Base-by-base conservation (phyloP, 2,113 vertebrate species). In the Hemibagrus wyckioides region DNA sequence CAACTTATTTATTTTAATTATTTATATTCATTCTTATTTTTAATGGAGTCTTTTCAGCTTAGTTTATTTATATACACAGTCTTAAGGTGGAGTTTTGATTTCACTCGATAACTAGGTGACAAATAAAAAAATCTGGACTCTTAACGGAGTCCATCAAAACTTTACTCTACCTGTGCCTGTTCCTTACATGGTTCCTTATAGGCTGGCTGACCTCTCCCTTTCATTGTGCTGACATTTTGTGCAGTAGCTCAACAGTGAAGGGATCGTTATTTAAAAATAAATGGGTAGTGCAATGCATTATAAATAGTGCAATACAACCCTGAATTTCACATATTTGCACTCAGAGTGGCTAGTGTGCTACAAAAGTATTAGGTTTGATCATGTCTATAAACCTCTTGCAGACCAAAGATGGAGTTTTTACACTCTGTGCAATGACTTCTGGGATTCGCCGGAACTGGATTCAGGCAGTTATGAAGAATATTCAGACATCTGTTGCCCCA, bases 371-470 rank as follows among this genome's bases (percentile, higher is more conserved):
- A 14, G 44, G 11, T 75, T 75, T 28, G 54, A 59, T 80, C 77
- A 36, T 80, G 77, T 57, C 41, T 69, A 0, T 81, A 33, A 36
- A 0, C 84, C 10, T 91, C 1, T 86, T 39, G 75, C 89, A 99
- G 98, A 97, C 95, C 0, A 97, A 96, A 92, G 96, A 97, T 89
- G 96, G 97, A 4, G 94, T 96, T 41, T 96, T 97, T 92, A 96
- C 96, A 0, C 94, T 99, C 39, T 98, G 97, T 4, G 97, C 96
- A 23, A 97, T 97, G 96, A 98, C 98, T 0, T 96, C 97, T 1
- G 97, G 97, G 73, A 97, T 97, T 92, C 96, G 94, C 36, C 94
- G 94, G 79, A 98, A 97, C 91, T 99, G 96, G 97, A 97, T 98
- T 90, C 97, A 99, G 88, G 97, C 97, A 61, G 96, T 99, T 92